phyloP scores from a whole-genome alignment of 1,140 invertebrate genomes.

The Drosophila ercepeae region DNA sequence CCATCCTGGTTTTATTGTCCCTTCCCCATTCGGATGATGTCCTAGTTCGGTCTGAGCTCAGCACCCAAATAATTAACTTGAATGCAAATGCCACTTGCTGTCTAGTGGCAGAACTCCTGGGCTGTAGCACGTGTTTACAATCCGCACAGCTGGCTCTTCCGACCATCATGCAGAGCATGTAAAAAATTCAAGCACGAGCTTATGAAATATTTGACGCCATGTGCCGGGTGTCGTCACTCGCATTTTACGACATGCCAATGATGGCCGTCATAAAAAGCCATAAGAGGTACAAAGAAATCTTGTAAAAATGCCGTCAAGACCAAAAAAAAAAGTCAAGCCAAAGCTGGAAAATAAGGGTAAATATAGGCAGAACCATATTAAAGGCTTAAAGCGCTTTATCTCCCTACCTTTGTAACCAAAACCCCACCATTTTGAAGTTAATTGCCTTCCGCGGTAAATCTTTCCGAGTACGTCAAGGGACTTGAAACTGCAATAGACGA shows the following conservation, averaged over 20 bases:
- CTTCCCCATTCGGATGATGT: constrained; percentile 6
- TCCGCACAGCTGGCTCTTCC: constrained; percentile 47
- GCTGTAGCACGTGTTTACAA: constrained; percentile 63
- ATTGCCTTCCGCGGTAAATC: constrained; percentile 52
- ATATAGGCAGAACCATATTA: not conserved
- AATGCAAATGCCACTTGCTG: not conserved
- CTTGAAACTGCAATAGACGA: constrained; percentile 10
- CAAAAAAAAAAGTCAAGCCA: constrained; percentile 27
- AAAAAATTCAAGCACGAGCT: constrained; percentile 64
- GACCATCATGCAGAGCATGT: constrained; percentile 42
- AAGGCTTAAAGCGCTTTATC: not conserved
- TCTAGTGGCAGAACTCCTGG: constrained; percentile 11
- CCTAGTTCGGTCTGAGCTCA: not conserved
- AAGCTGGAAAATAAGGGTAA: not conserved
- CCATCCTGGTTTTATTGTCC: constrained; percentile 1
- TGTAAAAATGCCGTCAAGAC: constrained; percentile 9
- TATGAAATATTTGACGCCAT: constrained; percentile 80
- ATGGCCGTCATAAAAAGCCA: constrained; percentile 66
- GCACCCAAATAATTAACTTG: constrained; percentile 33
- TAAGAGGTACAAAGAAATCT: constrained; percentile 49
- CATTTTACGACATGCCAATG: constrained; percentile 79
- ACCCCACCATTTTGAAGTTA: constrained; percentile 25
- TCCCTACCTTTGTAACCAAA: too few relatives aligned
- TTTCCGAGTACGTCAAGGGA: constrained; percentile 46
- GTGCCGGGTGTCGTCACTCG: constrained; percentile 65